These are phyloP conservation scores for Ceyx margarethae DNA, from an alignment of 2,113 vertebrate genomes.

Conservation along the genomic window DNA sequence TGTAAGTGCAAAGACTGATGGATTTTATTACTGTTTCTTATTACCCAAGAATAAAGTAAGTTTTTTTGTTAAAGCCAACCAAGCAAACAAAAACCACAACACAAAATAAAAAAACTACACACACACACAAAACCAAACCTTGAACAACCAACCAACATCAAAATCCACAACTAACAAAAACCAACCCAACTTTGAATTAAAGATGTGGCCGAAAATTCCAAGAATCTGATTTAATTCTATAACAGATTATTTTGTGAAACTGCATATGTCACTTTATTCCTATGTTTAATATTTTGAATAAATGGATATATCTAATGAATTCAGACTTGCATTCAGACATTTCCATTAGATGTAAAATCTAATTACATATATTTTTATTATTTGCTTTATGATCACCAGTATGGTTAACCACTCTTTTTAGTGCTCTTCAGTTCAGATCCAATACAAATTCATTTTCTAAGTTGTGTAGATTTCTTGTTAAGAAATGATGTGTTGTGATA, in stretches of 20 bases:
- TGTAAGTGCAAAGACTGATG: not conserved
- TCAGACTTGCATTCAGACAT: not conserved
- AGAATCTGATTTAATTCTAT: not conserved
- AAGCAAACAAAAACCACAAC: not conserved
- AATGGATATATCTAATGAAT: not conserved
- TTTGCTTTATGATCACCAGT: not conserved
- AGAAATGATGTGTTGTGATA: not conserved
- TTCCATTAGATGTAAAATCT: not conserved
- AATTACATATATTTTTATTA: not conserved
- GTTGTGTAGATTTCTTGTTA: not conserved
- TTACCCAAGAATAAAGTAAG: not conserved
- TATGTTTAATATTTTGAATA: not conserved
- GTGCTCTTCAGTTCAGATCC: not conserved
- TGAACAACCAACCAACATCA: not conserved
- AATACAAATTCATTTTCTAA: conserved; percentile 12
- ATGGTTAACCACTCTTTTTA: not conserved
- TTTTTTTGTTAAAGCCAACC: not conserved
- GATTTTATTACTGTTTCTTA: not conserved
- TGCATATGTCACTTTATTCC: not conserved
- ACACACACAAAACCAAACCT: too few relatives aligned
- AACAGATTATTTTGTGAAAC: not conserved
- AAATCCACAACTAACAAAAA: not conserved
- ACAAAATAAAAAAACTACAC: not conserved
- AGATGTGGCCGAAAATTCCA: not conserved
- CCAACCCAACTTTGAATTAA: not conserved